Evolutionary conservation across 1,140 invertebrate species (phyloP), one percentile per base, ranked within the genome.

Genomic region (Bathynomus jamesi): DNA sequence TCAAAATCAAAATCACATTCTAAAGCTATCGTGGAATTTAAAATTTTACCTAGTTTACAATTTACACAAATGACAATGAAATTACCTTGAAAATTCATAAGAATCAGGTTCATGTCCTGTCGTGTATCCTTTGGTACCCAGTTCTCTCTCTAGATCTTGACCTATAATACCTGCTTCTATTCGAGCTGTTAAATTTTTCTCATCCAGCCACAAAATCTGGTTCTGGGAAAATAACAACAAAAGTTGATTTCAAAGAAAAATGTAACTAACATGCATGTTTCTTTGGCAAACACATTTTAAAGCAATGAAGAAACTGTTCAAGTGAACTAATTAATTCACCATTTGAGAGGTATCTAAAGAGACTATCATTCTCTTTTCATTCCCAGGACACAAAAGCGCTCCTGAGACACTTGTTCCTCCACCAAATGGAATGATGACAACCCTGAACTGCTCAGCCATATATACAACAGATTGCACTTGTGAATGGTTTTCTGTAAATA

Each of bases 91-190:
- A 82, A 99, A 99, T 83, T 99, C 96, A 82, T 95, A 96, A 7
- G 94, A 98, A 82, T 99, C 96, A 0, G 97, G 96, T 81, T 99
- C 96, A 82, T 99, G 96, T 0, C 93, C 93, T 4, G 90, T 88
- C 1, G 92, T 95, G 73, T 89, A 88, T 0, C 91, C 91, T 32
- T 86, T 80, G 1, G 85, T 81, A 10, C 87, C 85, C 70, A 95
- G 83, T 78, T 91, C 89, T 0, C 88, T 82, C 81, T 96, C 93
- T 65, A 96, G 82, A 82, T 98, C 95, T 83, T 98, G 95, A 0
- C 96, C 96, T 70, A 98, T 89, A 71, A 98, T 95, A 10, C 96
- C 96, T 28, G 91, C 84, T 83, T 99, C 91, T 78, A 90, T 89
- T 80, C 90, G 89, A 3, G 87, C 89, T 0, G 91, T 87, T 69